Evolutionary conservation across 2,113 vertebrate genomes (phyloP).

Genomic region (Antennarius striatus): DNA sequence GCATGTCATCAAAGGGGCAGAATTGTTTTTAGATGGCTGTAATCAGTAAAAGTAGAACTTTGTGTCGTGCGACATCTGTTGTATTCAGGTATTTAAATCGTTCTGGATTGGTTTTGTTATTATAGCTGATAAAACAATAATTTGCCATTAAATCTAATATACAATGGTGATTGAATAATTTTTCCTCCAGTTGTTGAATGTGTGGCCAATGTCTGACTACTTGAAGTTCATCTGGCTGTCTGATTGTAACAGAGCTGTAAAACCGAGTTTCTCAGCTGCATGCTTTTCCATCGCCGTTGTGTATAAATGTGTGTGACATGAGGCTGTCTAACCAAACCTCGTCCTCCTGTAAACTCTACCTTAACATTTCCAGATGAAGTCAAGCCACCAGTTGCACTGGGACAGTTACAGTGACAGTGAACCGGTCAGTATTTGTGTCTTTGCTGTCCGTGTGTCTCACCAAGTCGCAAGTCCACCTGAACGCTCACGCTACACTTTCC

Average conservation of each 20-base stretch:
- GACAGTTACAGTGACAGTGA: slow-evolving; percentile 95
- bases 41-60: no score
- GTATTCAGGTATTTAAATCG: no score
- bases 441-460: slow-evolving; percentile 31
- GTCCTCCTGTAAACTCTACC: slow-evolving; percentile 82
- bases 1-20: no score
- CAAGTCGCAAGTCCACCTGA: slow-evolving; percentile 22
- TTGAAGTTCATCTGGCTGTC: neutral
- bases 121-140: no score
- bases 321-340: slow-evolving; percentile 77
- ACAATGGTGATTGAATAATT: no score
- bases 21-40: no score
- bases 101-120: no score
- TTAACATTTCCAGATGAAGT: slow-evolving; percentile 94
- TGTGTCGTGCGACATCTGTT: no score
- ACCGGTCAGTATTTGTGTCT: slow-evolving; percentile 89
- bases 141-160: no score
- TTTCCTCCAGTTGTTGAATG: neutral
- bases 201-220: slow-evolving; percentile 6
- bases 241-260: neutral
- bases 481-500: slow-evolving; percentile 16
- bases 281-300: slow-evolving; percentile 24
- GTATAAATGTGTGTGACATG: slow-evolving; percentile 44
- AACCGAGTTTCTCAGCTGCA: slow-evolving; percentile 45
- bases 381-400: slow-evolving; percentile 90